Evolutionary conservation across 2,888 invertebrate species (phyloP).

Genomic region (Pedicia rivosa): DNA sequence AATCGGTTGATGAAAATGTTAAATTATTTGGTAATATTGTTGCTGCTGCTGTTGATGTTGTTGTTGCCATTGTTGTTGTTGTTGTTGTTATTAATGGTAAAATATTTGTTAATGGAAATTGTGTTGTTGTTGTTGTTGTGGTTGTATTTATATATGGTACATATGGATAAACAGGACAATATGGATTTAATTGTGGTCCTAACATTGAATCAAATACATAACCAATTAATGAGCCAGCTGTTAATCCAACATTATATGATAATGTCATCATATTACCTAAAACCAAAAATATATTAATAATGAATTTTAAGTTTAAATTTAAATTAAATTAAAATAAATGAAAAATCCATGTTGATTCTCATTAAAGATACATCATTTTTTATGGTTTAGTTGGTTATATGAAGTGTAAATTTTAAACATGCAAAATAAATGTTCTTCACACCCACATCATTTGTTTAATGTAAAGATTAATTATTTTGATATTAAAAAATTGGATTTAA

Average conservation of each 20-base stretch:
- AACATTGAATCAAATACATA: slow-evolving; percentile 57
- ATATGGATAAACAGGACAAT: slow-evolving; percentile 31
- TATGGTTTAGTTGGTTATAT: no score
- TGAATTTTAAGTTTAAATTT: no score
- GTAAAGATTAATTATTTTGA: no score
- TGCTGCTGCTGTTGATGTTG: slow-evolving; percentile 18
- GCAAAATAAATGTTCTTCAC: no score
- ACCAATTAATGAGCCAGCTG: slow-evolving; percentile 69
- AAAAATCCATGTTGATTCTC: no score
- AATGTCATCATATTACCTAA: slow-evolving; percentile 94
- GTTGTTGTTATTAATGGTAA: background rate
- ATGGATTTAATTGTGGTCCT: slow-evolving; percentile 34
- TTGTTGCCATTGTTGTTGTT: slow-evolving; percentile 20
- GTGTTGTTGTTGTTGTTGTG: slow-evolving; percentile 3
- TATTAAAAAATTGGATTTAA: no score
- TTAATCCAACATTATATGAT: slow-evolving; percentile 75
- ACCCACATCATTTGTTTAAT: no score
- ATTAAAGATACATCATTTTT: no score
- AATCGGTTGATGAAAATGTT: slow-evolving; percentile 16
- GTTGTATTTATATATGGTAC: slow-evolving; percentile 12
- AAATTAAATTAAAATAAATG: no score
- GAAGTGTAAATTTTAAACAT: no score
- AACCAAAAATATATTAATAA: no score
- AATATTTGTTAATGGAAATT: slow-evolving; percentile 14
- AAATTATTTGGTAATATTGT: slow-evolving; percentile 16